These are phyloP conservation scores for Melanotaenia maccullochi DNA, from an alignment of 2,797 vertebrate species.

Conservation along the genomic window DNA sequence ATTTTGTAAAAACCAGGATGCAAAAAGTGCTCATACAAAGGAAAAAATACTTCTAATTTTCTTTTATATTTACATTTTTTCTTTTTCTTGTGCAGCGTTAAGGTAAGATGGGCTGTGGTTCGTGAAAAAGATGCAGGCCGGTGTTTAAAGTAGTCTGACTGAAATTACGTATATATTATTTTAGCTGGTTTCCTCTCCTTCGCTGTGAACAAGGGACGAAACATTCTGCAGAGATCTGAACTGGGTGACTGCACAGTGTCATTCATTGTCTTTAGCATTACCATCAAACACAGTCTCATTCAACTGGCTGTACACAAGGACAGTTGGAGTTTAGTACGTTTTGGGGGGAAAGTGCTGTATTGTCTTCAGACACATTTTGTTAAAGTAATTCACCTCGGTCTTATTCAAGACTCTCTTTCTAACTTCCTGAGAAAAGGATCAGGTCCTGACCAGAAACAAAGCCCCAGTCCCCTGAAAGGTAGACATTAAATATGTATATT, in stretches of 20 bases:
- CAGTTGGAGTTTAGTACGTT: conserved; percentile 43
- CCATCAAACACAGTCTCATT: conserved; percentile 52
- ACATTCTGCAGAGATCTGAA: conserved; percentile 32
- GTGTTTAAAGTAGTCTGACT: conserved; percentile 25
- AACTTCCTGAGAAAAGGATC: conserved; percentile 74
- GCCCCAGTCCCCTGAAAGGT: conserved; percentile 15
- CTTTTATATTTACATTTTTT: conserved; percentile 68
- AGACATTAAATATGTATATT: not conserved
- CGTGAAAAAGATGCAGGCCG: conserved; percentile 29
- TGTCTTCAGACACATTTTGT: conserved; percentile 55
- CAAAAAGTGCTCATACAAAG: conserved; percentile 80
- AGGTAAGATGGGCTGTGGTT: conserved; percentile 28
- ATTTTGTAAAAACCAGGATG: conserved; percentile 74
- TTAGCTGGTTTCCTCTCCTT: conserved; percentile 25
- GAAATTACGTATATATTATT: conserved; percentile 54
- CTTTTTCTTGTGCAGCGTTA: conserved; percentile 67
- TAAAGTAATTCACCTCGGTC: conserved; percentile 6
- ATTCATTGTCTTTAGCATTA: conserved; percentile 78
- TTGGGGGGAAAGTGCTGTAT: conserved; percentile 72
- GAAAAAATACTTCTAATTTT: conserved; percentile 61
- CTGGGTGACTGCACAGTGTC: conserved; percentile 47
- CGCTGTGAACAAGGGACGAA: conserved; percentile 65
- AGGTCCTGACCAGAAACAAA: conserved; percentile 39
- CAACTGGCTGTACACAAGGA: conserved; percentile 40
- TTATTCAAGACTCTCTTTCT: conserved; percentile 40